These are phyloP conservation scores for Gryon sp. DNA, from an alignment of 1,140 invertebrate species.

Conservation along the genomic window DNA sequence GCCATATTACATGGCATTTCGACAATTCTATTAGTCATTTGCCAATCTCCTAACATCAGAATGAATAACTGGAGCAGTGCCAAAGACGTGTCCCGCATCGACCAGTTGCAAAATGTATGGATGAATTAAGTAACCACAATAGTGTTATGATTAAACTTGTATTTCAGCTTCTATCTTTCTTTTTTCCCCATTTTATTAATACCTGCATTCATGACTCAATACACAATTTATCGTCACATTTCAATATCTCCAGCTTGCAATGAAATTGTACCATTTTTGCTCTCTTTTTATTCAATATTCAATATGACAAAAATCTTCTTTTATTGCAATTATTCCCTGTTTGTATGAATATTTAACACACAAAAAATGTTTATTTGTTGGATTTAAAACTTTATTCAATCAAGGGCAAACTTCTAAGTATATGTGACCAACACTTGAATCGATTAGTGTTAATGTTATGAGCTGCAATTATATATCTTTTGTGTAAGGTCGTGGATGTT, in stretches of 20 bases:
- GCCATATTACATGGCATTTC: constrained; percentile 23
- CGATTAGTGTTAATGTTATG: constrained; percentile 26
- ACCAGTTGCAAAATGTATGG: constrained; percentile 40
- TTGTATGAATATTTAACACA: too few species aligned
- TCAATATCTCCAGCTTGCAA: too few species aligned
- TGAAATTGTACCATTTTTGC: too few species aligned
- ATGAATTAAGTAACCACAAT: constrained; percentile 41
- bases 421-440: background rate
- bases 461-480: constrained; percentile 23
- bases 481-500: constrained; percentile 1
- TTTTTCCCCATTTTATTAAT: background rate
- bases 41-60: constrained; percentile 28
- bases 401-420: background rate
- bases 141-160: constrained; percentile 41
- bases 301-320: too few species aligned
- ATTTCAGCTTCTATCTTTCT: constrained; percentile 28
- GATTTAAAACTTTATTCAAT: background rate
- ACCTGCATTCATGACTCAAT: too few species aligned
- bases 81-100: constrained; percentile 24
- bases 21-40: constrained; percentile 35
- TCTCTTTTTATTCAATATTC: too few species aligned
- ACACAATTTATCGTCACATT: too few species aligned
- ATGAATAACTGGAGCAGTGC: constrained; percentile 42
- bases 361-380: too few species aligned
- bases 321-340: too few species aligned